Base-by-base conservation (phyloP, 2,797 vertebrate genomes). In the Cryptoblepharus egeriae region DNA sequence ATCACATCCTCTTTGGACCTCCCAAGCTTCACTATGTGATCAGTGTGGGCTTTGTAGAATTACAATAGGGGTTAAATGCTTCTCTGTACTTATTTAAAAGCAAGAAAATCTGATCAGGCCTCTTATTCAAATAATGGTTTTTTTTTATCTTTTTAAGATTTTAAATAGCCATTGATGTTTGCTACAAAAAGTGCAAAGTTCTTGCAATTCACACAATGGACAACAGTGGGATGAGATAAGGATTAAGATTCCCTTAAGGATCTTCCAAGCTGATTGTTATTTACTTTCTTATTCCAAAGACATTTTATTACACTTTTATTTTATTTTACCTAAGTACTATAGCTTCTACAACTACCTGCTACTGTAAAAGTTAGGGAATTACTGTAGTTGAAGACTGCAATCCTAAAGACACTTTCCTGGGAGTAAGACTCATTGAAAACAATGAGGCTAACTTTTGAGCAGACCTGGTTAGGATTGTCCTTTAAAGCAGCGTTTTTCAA, bases 31-130 rank as follows among this genome's bases (percentile, higher is more conserved):
- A 93, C 96, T 94, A 94, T 94, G 93, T 91, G 96, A 98, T 97
- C 97, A 97, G 97, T 97, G 96, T 89, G 90, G 94, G 94, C 97
- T 97, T 97, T 98, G 97, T 98, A 93, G 93, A 88, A 93, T 92
- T 88, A 98, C 97, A 98, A 98, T 97, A 92, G 94, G 88, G 95
- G 96, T 97, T 97, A 98, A 98, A 97, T 95, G 96, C 97, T 96
- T 97, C 96, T 96, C 96, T 91, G 84, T 95, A 95, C 96, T 95
- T 92, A 94, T 89, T 96, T 95, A 95, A 96, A 96, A 93, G 86
- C 89, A 79, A 89, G 73, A 92, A 91, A 95, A 95, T 93, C 93
- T 93, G 74, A 78, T 87, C 37, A 79, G 93, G 93, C 80, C 64
- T 89, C 91, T 93, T 82, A 90, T 82, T n/a, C 71, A 91, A 94